Percentiles rank a stretch among this genome's conserved stretches.
Evolutionary conservation across 2,797 vertebrate species (phyloP).

Genomic region (Sylvilagus floridanus): DNA sequence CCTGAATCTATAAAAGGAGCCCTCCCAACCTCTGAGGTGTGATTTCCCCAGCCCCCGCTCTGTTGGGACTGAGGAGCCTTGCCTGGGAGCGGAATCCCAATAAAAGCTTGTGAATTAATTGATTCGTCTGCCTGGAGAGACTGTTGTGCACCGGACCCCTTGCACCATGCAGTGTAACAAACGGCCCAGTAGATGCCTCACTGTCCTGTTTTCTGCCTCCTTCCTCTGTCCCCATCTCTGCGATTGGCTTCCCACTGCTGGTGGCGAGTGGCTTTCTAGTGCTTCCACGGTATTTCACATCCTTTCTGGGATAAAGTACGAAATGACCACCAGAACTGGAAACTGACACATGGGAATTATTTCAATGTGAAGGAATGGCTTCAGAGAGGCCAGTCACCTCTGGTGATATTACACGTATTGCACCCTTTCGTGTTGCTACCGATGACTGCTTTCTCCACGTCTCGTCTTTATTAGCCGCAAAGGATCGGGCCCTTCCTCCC

Average conservation of each 20-base stretch:
- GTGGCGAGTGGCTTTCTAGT: background rate
- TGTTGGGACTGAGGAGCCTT: too few relatives aligned
- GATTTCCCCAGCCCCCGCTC: too few relatives aligned
- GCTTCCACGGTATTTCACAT: background rate
- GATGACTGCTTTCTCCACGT: background rate
- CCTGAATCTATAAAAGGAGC: too few relatives aligned
- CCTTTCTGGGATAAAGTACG: background rate
- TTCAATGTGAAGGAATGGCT: background rate
- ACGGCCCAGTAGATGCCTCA: background rate
- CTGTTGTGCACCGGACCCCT: too few relatives aligned
- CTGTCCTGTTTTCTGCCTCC: background rate
- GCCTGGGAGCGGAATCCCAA: too few relatives aligned
- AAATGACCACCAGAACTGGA: background rate
- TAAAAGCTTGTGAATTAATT: too few relatives aligned
- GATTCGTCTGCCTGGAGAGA: too few relatives aligned
- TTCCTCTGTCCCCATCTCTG: background rate
- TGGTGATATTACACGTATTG: background rate
- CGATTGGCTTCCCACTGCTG: background rate
- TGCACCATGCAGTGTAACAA: background rate
- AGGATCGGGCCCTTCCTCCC: background rate
- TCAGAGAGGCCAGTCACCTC: background rate
- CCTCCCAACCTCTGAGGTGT: too few relatives aligned
- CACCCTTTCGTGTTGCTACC: background rate
- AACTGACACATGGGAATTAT: background rate
- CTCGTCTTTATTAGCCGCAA: background rate